phyloP scores from a whole-genome alignment of 2,888 invertebrate species.

The Cheilosia urbana region DNA sequence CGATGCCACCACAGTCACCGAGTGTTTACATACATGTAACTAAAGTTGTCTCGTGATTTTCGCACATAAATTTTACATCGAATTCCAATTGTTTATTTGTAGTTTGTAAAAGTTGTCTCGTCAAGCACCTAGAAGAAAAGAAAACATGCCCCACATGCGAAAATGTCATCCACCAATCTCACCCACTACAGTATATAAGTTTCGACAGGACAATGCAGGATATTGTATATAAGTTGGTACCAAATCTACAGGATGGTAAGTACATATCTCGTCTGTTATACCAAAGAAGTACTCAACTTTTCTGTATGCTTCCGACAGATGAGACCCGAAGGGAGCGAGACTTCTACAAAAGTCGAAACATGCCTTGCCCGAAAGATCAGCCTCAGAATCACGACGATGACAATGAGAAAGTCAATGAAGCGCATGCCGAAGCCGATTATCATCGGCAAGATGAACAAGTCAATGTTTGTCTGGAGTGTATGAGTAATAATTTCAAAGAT shows the following conservation, averaged over 20 bases:
- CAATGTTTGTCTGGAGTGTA: constrained; percentile 96
- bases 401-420: constrained; percentile 87
- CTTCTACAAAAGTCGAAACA: constrained; percentile 94
- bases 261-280: constrained; percentile 64
- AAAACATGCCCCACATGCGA: constrained; percentile 99
- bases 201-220: constrained; percentile 99
- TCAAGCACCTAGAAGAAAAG: constrained; percentile 98
- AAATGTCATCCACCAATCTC: constrained; percentile 99
- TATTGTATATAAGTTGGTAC: constrained; percentile 99
- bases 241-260: constrained; percentile 96
- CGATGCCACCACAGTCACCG: constrained; percentile 99
- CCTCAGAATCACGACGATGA: constrained; percentile 91
- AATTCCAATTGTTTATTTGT: constrained; percentile 50
- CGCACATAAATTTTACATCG: background rate
- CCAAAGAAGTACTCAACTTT: background rate
- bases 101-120: constrained; percentile 99
- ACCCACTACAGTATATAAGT: constrained; percentile 99
- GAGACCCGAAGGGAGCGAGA: constrained; percentile 96
- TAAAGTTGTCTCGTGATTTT: constrained; percentile 10
- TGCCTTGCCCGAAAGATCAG: constrained; percentile 96
- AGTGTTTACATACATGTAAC: constrained; percentile 98
- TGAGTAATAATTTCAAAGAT: constrained; percentile 92
- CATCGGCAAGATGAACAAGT: constrained; percentile 98
- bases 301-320: constrained; percentile 85
- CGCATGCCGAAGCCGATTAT: constrained; percentile 93